A percentile compares a stretch with the other conserved stretches of the same genome.
Conservation (phyloP, 2,797 vertebrate species). For the Mareca penelope region DNA sequence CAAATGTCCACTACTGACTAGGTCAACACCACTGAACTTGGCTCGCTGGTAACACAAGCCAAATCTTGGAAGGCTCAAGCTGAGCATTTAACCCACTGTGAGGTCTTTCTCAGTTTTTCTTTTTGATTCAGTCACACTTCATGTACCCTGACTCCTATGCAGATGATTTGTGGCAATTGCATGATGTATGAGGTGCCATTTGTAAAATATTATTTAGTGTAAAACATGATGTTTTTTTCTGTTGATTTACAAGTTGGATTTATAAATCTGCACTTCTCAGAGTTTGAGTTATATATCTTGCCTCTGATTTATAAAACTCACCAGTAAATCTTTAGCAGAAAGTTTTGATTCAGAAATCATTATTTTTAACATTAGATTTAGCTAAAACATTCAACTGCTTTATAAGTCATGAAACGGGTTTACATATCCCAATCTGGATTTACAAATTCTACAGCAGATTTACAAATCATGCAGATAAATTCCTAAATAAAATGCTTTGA, state of each 20-base stretch:
- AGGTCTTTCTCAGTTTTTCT: slow-evolving; percentile 42
- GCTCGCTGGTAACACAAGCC: background rate
- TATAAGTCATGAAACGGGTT: slow-evolving; percentile 75
- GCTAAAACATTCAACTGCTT: slow-evolving; percentile 82
- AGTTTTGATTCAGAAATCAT: slow-evolving; percentile 88
- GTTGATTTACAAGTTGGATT: slow-evolving; percentile 85
- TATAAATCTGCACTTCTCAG: slow-evolving; percentile 84
- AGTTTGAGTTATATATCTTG: slow-evolving; percentile 83
- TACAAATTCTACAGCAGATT: slow-evolving; percentile 71
- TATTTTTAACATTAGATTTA: slow-evolving; percentile 83
- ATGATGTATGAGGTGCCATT: slow-evolving; percentile 82
- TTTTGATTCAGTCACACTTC: slow-evolving; percentile 64
- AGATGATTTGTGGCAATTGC: slow-evolving; percentile 81
- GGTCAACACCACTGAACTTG: background rate
- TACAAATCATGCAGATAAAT: slow-evolving; percentile 70
- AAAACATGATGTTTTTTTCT: slow-evolving; percentile 82
- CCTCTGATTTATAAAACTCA: slow-evolving; percentile 85
- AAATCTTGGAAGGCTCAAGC: background rate
- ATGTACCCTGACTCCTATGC: slow-evolving; percentile 72
- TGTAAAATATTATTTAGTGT: slow-evolving; percentile 86
- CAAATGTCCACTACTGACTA: slow-evolving; percentile 32
- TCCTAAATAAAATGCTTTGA: slow-evolving; percentile 74
- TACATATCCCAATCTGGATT: slow-evolving; percentile 74
- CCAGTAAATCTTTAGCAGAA: slow-evolving; percentile 83
- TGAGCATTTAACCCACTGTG: slow-evolving; percentile 1